Conservation (phyloP, 2,888 invertebrate genomes). For the Hemistola chrysoprasaria region DNA sequence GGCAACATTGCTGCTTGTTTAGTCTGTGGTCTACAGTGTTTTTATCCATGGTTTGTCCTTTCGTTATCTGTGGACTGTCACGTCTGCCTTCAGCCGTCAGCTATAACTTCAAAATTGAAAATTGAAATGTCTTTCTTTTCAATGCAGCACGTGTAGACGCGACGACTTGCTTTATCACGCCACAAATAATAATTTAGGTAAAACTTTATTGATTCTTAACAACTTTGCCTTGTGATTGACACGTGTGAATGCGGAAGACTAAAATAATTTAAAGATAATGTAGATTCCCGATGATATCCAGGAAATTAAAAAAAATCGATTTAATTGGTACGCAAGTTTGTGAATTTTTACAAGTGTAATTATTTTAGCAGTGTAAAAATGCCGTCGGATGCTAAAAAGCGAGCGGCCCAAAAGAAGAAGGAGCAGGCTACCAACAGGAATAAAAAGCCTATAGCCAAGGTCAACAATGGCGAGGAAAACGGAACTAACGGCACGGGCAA, state of each 20-base stretch:
- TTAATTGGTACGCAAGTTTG: constrained; percentile 15
- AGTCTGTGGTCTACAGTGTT: too few relatives aligned
- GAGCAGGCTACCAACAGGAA: constrained; percentile 92
- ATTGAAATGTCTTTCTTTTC: constrained; percentile 61
- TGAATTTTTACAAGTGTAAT: constrained; percentile 13
- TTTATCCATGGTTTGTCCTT: neutral
- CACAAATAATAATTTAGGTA: constrained; percentile 54
- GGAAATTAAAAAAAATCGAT: neutral
- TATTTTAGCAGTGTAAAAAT: constrained; percentile 76
- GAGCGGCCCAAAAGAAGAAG: constrained; percentile 98
- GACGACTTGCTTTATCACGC: constrained; percentile 58
- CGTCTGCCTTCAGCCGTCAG: constrained; percentile 19
- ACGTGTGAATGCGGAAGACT: constrained; percentile 1
- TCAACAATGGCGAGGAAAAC: constrained; percentile 79
- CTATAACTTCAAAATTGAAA: constrained; percentile 2
- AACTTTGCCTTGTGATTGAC: neutral
- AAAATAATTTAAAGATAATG: too few relatives aligned
- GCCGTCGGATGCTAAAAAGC: constrained; percentile 99
- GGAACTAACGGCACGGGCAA: constrained; percentile 66
- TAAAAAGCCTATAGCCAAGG: constrained; percentile 77
- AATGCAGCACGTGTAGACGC: constrained; percentile 78
- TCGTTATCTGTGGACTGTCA: constrained; percentile 25
- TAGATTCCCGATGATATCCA: neutral
- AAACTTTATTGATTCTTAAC: constrained; percentile 23
- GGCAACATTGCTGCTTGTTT: too few relatives aligned